These are phyloP conservation scores for Willowsia nigromaculata DNA, from an alignment of 2,888 invertebrate genomes.

Conservation along the genomic window DNA sequence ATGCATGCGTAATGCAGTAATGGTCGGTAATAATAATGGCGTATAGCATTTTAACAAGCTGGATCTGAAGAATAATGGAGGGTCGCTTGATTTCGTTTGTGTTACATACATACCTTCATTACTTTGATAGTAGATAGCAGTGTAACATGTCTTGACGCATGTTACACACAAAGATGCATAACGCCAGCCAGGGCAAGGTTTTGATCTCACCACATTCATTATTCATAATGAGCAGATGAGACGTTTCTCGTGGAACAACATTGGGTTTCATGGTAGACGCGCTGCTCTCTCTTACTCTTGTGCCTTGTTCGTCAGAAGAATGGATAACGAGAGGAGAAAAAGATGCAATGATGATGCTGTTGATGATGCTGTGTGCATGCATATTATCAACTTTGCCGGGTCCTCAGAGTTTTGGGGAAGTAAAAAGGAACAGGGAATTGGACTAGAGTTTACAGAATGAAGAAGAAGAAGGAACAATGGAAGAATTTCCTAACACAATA, in stretches of 20 bases:
- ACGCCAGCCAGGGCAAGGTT: slow-evolving; percentile 66
- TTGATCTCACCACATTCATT: slow-evolving; percentile 72
- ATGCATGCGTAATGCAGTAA: slow-evolving; percentile 19
- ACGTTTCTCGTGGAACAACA: slow-evolving; percentile 66
- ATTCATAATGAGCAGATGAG: slow-evolving; percentile 72
- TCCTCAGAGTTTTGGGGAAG: background rate
- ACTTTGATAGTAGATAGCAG: background rate
- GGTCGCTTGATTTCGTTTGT: slow-evolving; percentile 33
- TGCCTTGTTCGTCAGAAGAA: slow-evolving; percentile 22
- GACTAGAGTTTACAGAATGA: background rate
- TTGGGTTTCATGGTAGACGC: slow-evolving; percentile 43
- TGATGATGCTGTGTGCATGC: slow-evolving; percentile 31
- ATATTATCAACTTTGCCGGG: slow-evolving; percentile 16
- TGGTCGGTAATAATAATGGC: slow-evolving; percentile 2
- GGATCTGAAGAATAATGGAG: slow-evolving; percentile 25
- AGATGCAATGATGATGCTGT: background rate
- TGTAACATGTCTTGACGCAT: slow-evolving; percentile 20
- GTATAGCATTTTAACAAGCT: slow-evolving; percentile 35
- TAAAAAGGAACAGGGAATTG: background rate
- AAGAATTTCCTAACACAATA: background rate
- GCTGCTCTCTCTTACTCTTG: background rate
- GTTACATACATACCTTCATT: background rate
- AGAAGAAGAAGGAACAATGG: slow-evolving; percentile 30
- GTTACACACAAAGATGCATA: slow-evolving; percentile 51
- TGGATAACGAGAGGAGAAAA: slow-evolving; percentile 43